Evolutionary conservation across 2,888 invertebrate species (phyloP).

Genomic region (Germaria angustata): DNA sequence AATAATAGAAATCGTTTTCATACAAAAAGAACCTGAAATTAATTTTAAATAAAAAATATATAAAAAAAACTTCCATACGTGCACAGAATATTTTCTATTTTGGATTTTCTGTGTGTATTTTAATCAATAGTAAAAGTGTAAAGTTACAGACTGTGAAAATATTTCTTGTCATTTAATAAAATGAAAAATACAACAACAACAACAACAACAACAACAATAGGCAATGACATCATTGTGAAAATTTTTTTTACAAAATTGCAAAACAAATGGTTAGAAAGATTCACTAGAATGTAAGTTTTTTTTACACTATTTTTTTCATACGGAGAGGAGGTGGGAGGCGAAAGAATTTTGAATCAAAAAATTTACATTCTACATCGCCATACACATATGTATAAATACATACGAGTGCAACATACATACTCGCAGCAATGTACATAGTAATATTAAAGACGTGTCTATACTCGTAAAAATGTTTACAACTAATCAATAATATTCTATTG

Average conservation of each 20-base stretch:
- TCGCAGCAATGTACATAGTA: not conserved
- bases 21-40: too few species aligned
- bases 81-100: slow-evolving; percentile 45
- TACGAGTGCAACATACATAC: not conserved
- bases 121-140: slow-evolving; percentile 34
- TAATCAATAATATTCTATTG: slow-evolving; percentile 34
- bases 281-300: not conserved
- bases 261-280: not conserved
- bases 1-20: slow-evolving; percentile 35
- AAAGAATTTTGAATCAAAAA: slow-evolving; percentile 4
- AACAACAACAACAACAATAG: not conserved
- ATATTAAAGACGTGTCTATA: not conserved
- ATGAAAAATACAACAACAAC: slow-evolving; percentile 45
- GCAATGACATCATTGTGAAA: slow-evolving; percentile 60
- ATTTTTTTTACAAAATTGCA: slow-evolving; percentile 27
- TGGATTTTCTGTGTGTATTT: not conserved
- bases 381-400: too few species aligned
- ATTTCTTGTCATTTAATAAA: slow-evolving; percentile 48
- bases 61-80: slow-evolving; percentile 53
- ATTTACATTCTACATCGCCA: not conserved
- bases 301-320: not conserved
- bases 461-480: slow-evolving; percentile 27
- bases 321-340: not conserved
- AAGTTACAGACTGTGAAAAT: slow-evolving; percentile 53
- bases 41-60: slow-evolving; percentile 17